Evolutionary conservation across 2,888 invertebrate genomes (phyloP).

Genomic region (Harmothoe impar): DNA sequence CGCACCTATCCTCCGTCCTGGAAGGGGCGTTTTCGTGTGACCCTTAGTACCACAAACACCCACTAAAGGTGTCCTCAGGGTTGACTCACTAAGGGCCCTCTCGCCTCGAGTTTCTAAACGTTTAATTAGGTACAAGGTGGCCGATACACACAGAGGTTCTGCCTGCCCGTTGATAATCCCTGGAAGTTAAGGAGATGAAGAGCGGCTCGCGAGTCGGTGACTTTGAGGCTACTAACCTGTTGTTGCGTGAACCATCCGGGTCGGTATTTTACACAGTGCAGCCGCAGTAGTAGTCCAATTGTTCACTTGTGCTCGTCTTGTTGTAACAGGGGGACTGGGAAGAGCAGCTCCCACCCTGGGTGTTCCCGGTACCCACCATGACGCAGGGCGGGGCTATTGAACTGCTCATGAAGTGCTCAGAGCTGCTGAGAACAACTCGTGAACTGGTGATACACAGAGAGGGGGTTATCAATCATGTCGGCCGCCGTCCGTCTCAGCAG

Average conservation of each 20-base stretch:
- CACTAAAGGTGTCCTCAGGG: too few species aligned
- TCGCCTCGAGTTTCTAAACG: too few species aligned
- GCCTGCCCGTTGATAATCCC: too few species aligned
- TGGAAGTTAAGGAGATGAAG: too few species aligned
- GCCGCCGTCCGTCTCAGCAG: background rate
- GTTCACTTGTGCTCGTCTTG: background rate
- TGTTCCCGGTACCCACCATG: background rate
- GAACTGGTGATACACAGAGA: too few species aligned
- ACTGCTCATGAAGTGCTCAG: background rate
- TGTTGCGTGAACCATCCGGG: background rate
- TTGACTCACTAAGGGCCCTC: too few species aligned
- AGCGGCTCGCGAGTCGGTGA: too few species aligned
- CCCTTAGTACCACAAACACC: too few species aligned
- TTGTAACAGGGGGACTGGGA: background rate
- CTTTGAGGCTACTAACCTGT: background rate
- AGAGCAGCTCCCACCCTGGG: too few species aligned
- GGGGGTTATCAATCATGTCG: background rate
- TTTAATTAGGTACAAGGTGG: too few species aligned
- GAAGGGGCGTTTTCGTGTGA: background rate
- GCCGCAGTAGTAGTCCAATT: too few species aligned
- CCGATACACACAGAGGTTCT: too few species aligned
- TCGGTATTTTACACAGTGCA: background rate
- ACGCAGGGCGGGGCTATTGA: background rate
- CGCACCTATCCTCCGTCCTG: background rate
- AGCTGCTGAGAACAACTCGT: background rate